Evolutionary conservation across 2,888 invertebrate genomes (phyloP), one percentile per base, ranked within the genome.

Genomic region (Steinernema scapterisci): DNA sequence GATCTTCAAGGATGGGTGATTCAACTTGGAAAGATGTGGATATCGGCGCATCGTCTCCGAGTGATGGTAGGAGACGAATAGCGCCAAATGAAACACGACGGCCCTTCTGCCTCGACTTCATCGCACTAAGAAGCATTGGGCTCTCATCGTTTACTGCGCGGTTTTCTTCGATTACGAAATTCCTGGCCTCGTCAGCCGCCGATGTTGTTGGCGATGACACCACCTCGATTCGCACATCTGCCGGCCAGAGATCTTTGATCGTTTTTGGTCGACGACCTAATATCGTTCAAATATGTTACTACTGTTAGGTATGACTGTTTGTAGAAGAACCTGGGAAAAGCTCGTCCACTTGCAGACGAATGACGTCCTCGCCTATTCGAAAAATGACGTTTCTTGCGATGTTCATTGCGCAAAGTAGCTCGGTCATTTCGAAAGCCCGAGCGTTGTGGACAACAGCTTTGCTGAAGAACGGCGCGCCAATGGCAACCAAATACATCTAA

Each of bases 71-170:
- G 2, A 81, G 75, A 16, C 75, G 81, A 70, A 81, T 81, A 21
- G 76, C 77, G 1, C 81, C 81, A 52, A 81, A 81, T 0, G 83
- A 83, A 31, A 81, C 81, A n/a, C 83, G 76, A 0, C 81, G 76
- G 16, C 81, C 82, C 70, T 83, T 75, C 38, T 81, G 82, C 63
- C 77, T 78, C 38, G 73, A 23, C 63, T 52, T 31, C 44, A 51
- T 23, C 46, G 48, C 71, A 45, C 46, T 71, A 23, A 71, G 44
- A 7, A 71, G 31, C 71, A 46, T 46, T 3, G 71, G 27, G 44
- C 48, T 71, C 1, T 51, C 46, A 13, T 44, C 43, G 16, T 13
- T 44, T 7, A 27, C 11, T 5, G 71, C 16, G 16, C 44, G 46
- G 31, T 71, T 71, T 13, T 63, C 63, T 13, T 63, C 63, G 31